These are phyloP conservation scores for Drosophila mauritiana DNA, from an alignment of 1,140 invertebrate species.

Conservation along the genomic window DNA sequence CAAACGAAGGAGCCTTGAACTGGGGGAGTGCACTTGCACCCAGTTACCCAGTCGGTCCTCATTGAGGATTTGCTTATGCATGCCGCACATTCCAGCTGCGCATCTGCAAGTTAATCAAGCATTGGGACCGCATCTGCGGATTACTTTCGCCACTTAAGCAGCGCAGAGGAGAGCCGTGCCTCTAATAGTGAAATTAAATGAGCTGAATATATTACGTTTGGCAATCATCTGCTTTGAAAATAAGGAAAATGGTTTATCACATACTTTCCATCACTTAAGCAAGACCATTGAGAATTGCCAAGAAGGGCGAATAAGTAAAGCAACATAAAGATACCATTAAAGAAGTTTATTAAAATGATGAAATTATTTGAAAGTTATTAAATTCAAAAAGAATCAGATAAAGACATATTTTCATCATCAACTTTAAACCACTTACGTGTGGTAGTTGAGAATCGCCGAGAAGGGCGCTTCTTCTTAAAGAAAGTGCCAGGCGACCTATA, in stretches of 20 bases:
- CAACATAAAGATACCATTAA: no score
- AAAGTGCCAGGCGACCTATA: no score
- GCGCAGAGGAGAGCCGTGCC: not conserved
- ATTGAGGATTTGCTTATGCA: slow-evolving; percentile 17
- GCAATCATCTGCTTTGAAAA: not conserved
- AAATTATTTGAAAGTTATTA: no score
- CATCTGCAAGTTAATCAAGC: slow-evolving; percentile 38
- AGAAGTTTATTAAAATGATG: no score
- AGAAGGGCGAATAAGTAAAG: not conserved
- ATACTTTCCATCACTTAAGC: not conserved
- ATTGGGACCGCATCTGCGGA: slow-evolving; percentile 12
- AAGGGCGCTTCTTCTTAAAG: no score
- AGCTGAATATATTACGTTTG: not conserved
- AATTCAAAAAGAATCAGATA: no score
- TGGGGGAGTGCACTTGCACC: slow-evolving; percentile 37
- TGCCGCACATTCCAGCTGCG: slow-evolving; percentile 12
- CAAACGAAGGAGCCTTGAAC: slow-evolving; percentile 35
- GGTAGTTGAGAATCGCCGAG: no score
- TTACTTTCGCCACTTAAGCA: not conserved
- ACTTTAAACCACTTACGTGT: no score
- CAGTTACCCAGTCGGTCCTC: slow-evolving; percentile 2
- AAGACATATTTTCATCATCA: no score
- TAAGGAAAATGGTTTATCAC: not conserved
- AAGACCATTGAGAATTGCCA: not conserved
- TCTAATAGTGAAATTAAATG: not conserved